These are phyloP conservation scores for Acridotheres tristis DNA, from an alignment of 2,797 vertebrate species.

Conservation along the genomic window DNA sequence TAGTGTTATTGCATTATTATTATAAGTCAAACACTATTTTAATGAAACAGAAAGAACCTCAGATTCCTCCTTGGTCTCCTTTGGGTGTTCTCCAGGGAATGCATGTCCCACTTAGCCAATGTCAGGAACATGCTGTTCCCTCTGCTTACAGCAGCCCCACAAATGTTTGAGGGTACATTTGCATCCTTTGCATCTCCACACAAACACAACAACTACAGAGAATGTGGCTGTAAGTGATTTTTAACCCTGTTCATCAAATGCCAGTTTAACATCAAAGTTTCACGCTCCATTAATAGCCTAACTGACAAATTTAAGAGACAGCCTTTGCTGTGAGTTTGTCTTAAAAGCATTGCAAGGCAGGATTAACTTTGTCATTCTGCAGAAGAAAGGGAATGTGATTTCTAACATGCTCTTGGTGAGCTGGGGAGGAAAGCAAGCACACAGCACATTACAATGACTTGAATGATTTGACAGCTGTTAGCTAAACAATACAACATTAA, in stretches of 20 bases:
- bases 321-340: constrained; percentile 46
- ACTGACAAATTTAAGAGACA: constrained; percentile 65
- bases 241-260: constrained; percentile 22
- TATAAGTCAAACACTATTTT: background rate
- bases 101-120: background rate
- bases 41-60: background rate
- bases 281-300: background rate
- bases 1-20: background rate
- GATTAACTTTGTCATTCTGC: constrained; percentile 72
- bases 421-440: constrained; percentile 43
- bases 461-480: constrained; percentile 75
- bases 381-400: constrained; percentile 70
- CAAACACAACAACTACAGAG: background rate
- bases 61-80: background rate
- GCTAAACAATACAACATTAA: constrained; percentile 75
- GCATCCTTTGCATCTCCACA: background rate
- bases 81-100: background rate
- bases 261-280: constrained; percentile 47
- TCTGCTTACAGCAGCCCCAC: background rate
- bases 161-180: background rate
- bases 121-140: background rate
- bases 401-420: constrained; percentile 57
- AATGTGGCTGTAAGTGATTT: background rate
- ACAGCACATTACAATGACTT: constrained; percentile 66
- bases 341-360: constrained; percentile 61